Conservation (phyloP, 2,113 vertebrate species). For the Planiliza haematocheilus region DNA sequence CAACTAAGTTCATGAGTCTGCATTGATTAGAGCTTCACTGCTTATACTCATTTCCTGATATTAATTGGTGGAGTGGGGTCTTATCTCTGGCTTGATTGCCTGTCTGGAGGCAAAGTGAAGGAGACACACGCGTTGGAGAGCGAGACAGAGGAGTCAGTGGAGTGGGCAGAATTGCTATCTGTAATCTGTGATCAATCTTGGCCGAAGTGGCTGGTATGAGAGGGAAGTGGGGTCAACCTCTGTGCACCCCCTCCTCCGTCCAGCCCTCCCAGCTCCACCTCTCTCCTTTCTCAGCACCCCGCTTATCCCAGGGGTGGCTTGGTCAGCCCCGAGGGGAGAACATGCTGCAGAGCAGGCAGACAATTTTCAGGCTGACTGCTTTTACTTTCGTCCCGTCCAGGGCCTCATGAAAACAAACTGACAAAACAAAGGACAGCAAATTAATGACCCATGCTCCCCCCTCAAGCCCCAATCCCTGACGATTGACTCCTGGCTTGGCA, state of each 20-base stretch:
- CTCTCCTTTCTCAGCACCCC: constrained; percentile 56
- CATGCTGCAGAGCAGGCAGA: constrained; percentile 97
- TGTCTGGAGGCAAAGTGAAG: constrained; percentile 54
- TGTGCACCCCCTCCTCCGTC: constrained; percentile 69
- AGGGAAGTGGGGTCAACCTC: constrained; percentile 87
- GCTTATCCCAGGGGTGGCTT: constrained; percentile 73
- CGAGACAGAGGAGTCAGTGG: constrained; percentile 50
- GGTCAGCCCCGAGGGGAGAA: constrained; percentile 92
- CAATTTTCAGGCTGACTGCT: constrained; percentile 99
- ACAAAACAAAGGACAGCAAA: constrained; percentile 99
- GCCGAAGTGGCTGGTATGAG: constrained; percentile 79
- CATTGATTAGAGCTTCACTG: constrained; percentile 67
- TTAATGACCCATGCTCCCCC: constrained; percentile 97
- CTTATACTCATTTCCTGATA: constrained; percentile 73
- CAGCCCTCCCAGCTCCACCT: constrained; percentile 46
- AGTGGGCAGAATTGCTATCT: constrained; percentile 65
- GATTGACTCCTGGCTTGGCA: constrained; percentile 90
- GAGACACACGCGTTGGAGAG: constrained; percentile 45
- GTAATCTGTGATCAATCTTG: constrained; percentile 86
- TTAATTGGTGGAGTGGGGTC: constrained; percentile 58
- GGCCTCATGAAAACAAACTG: constrained; percentile 98
- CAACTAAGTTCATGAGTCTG: constrained; percentile 60
- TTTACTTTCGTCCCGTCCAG: constrained; percentile 96
- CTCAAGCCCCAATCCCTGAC: constrained; percentile 83
- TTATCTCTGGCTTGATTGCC: constrained; percentile 64